A percentile compares a stretch with the other conserved stretches of the same genome.
phyloP scores from a whole-genome alignment of 2,888 invertebrate species.

The Lithophane socia region DNA sequence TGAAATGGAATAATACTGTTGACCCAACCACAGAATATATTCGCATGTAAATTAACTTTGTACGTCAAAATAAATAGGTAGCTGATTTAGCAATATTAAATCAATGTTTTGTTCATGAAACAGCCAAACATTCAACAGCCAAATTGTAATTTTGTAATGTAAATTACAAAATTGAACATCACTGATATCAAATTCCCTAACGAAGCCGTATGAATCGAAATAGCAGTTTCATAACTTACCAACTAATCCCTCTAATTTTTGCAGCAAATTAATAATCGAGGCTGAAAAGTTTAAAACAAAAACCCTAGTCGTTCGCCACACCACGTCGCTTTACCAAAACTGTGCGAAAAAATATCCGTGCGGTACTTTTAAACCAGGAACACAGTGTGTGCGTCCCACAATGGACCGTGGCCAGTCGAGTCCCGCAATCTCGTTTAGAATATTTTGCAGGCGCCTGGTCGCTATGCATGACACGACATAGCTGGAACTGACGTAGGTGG shows the following conservation, averaged over 20 bases:
- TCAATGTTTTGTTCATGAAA: not conserved
- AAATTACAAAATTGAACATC: not conserved
- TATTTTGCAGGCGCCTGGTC: slow-evolving; percentile 43
- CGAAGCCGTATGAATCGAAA: not conserved
- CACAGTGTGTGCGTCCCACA: slow-evolving; percentile 36
- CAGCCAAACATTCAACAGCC: not conserved
- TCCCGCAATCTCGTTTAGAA: slow-evolving; percentile 57
- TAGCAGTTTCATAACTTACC: not conserved
- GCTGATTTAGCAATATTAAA: not conserved
- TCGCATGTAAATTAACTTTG: slow-evolving; percentile 2
- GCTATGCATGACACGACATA: slow-evolving; percentile 51
- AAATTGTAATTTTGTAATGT: not conserved
- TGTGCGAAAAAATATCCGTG: slow-evolving; percentile 27
- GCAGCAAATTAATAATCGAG: not conserved
- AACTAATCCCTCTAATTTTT: not conserved
- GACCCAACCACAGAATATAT: not conserved
- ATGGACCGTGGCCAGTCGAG: slow-evolving; percentile 45
- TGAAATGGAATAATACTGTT: slow-evolving; percentile 3
- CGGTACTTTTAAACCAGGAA: slow-evolving; percentile 8
- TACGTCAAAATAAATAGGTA: not conserved
- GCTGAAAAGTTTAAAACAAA: not conserved
- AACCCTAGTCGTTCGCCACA: not conserved
- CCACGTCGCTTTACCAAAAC: slow-evolving; percentile 15
- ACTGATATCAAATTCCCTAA: not conserved
- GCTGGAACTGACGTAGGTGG: slow-evolving; percentile 45